Conservation (phyloP, 2,113 vertebrate species). For the Pelvicachromis taeniatus region DNA sequence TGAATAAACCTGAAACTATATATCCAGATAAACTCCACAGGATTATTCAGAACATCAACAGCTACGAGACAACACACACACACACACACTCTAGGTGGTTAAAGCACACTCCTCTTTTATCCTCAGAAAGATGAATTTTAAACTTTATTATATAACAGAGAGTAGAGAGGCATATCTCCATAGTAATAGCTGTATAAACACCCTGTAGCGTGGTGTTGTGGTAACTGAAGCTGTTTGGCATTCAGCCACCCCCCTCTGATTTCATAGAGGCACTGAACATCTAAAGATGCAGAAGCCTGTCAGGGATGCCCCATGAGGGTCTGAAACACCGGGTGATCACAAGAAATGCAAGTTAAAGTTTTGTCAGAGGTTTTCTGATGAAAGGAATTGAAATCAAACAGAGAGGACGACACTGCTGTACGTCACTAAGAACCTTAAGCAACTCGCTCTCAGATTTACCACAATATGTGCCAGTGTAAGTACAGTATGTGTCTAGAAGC, state of each 20-base stretch:
- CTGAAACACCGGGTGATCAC: background rate
- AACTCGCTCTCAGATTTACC: background rate
- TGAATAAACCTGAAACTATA: background rate
- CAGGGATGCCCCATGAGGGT: background rate
- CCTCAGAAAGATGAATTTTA: constrained; percentile 48
- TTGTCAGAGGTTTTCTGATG: background rate
- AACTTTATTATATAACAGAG: constrained; percentile 49
- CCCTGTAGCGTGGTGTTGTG: constrained; percentile 2
- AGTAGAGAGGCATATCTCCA: constrained; percentile 30
- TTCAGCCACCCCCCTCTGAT: constrained; percentile 6
- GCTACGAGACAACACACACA: background rate
- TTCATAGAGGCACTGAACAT: constrained; percentile 4
- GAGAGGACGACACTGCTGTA: background rate
- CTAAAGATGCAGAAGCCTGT: background rate
- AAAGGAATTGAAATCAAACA: constrained; percentile 13
- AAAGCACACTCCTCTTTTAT: constrained; percentile 27
- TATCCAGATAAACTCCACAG: background rate
- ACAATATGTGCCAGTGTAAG: background rate
- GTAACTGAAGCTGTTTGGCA: constrained; percentile 9
- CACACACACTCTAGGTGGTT: background rate
- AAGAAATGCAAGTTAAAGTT: background rate
- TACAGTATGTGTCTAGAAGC: background rate
- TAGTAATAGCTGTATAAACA: constrained; percentile 53
- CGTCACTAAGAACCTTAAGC: background rate
- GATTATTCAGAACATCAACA: background rate